Base-by-base conservation (phyloP, 2,888 invertebrate genomes). In the Nesidiocoris tenuis region DNA sequence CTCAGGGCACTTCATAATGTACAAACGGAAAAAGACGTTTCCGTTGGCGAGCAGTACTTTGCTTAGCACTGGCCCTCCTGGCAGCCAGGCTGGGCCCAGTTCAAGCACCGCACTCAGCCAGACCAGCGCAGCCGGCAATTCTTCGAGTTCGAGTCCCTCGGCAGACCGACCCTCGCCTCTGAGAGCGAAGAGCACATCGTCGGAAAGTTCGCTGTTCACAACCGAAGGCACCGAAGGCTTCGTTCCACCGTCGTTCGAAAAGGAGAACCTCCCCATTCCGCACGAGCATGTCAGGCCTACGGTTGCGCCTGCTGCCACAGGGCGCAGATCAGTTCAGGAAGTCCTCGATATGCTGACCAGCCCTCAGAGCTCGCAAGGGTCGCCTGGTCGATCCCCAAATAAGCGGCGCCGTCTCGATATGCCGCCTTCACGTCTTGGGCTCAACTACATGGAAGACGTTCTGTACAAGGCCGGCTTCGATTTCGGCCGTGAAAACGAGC, bases 1-100 rank as follows among this genome's bases (percentile, higher is more conserved):
- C 56, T n/a, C 61, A 72, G 72, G 72, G 12, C 72, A 72, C 39
- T 72, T 72, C 63, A 74, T 65, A n/a, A 75, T 75, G 75, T 75
- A 75, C 61, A 75, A 68, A n/a, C 2, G 75, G 61, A 66, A 61
- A 22, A 75, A 75, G 55, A 75, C 25, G 16, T n/a, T 24, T n/a
- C 75, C 75, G n/a, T 68, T 68, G 64, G 75, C 75, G 12, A 54
- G 61, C 55, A 75, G 75, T 70, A 75, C 75, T 1, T n/a, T 75
- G 67, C 12, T 75, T 54, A 65, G 55, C 25, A 75, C 57, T 18
- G 75, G 65, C 17, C 72, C 63, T 23, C 19, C 23, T 9, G 17
- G 64, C 24, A 74, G 65, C 24, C 39, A 7, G 3, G 54, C 56
- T 21, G 63, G 61, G 12, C 72, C 61, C 21, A 22, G 72, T 39